Percentiles rank a stretch among this genome's conserved stretches.
Conservation (phyloP, 2,888 invertebrate species). For the Amphimallon solstitiale region DNA sequence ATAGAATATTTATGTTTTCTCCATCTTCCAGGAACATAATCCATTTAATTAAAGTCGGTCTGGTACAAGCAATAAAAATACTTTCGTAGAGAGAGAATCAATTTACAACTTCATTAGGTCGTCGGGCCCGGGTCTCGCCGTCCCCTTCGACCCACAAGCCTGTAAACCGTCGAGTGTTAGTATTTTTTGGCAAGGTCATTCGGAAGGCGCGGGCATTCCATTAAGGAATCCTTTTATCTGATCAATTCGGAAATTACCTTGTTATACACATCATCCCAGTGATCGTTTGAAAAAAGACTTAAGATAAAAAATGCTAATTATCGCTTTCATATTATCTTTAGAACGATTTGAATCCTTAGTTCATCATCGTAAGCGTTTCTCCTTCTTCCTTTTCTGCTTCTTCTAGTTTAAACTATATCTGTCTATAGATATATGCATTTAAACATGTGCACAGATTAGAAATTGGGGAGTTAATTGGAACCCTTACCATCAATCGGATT, state of each 20-base stretch:
- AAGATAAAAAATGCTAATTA: constrained; percentile 28
- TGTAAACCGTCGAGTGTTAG: background rate
- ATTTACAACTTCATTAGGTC: constrained; percentile 13
- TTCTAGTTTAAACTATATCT: background rate
- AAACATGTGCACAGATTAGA: background rate
- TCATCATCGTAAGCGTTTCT: background rate
- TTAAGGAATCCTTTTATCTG: constrained; percentile 18
- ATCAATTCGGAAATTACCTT: constrained; percentile 3
- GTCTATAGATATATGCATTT: background rate
- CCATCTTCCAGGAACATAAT: background rate
- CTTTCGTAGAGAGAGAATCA: constrained; percentile 5
- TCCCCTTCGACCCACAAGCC: background rate
- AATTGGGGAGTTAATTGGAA: background rate
- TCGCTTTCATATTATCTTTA: constrained; percentile 3
- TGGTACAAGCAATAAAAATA: background rate
- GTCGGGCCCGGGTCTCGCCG: background rate
- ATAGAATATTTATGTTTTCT: no score
- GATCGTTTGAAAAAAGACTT: constrained; percentile 17
- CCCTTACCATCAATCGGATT: background rate
- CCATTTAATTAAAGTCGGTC: background rate
- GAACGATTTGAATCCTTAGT: background rate
- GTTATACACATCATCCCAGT: constrained; percentile 9
- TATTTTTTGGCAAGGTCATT: constrained; percentile 7
- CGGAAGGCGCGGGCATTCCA: constrained; percentile 7
- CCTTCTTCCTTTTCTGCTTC: no score